phyloP scores from a whole-genome alignment of 64 coral and sea anemone genomes.

The Stylophora pistillata region DNA sequence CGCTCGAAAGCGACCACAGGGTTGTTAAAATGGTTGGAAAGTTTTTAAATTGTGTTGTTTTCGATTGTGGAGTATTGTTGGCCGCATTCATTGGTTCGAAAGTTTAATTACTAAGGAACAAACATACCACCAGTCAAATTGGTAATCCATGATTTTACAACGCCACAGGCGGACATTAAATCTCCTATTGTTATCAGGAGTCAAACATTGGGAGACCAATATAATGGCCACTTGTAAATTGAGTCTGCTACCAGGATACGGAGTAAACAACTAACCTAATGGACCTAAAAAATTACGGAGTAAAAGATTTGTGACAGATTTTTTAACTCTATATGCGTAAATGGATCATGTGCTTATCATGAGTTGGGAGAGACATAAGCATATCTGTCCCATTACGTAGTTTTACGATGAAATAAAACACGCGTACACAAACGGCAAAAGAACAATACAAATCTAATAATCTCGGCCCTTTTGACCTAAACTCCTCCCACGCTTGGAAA shows the following conservation, averaged over 20 bases:
- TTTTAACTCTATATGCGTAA: not conserved
- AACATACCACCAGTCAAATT: constrained; percentile 21
- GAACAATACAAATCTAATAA: constrained; percentile 37
- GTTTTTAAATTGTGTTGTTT: not conserved
- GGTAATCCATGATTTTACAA: not conserved
- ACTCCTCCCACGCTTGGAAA: not conserved
- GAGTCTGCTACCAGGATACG: not conserved
- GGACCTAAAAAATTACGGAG: not conserved
- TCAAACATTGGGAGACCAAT: constrained; percentile 8
- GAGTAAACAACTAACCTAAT: not conserved
- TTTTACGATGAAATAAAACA: not conserved
- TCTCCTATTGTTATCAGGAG: not conserved
- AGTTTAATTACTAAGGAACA: constrained; percentile 22
- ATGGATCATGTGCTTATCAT: not conserved
- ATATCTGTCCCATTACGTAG: not conserved
- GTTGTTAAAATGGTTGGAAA: not conserved
- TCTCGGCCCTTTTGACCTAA: constrained; percentile 15
- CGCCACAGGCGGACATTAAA: not conserved
- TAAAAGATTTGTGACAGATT: not conserved
- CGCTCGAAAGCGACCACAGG: not conserved
- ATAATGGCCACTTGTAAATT: constrained; percentile 5
- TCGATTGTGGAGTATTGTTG: not conserved
- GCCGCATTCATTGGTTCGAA: not conserved
- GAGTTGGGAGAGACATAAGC: not conserved
- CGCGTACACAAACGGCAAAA: not conserved